These are phyloP conservation scores for Cyclina sinensis DNA, from an alignment of 1,140 invertebrate genomes.

Conservation along the genomic window DNA sequence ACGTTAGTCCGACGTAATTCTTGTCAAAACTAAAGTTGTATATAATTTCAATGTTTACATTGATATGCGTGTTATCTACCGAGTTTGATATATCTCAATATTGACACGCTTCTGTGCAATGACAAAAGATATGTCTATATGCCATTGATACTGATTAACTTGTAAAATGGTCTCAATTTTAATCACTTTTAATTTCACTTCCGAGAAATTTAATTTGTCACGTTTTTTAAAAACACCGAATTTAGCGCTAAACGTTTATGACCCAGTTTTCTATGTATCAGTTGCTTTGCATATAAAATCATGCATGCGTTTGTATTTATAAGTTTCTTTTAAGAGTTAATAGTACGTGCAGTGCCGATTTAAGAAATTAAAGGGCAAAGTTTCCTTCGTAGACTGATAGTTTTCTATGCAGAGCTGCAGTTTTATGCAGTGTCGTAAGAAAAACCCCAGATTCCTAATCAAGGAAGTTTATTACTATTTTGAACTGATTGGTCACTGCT, in stretches of 20 bases:
- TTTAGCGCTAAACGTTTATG: neutral
- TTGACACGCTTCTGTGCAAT: neutral
- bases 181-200: neutral
- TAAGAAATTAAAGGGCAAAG: too few species aligned
- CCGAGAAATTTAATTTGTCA: slow-evolving; percentile 13
- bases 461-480: too few species aligned
- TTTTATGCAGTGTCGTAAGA: too few species aligned
- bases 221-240: neutral
- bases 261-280: slow-evolving; percentile 9
- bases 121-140: neutral
- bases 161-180: neutral
- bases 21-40: neutral
- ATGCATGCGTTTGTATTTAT: neutral
- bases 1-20: neutral
- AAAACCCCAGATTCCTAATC: too few species aligned
- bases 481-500: too few species aligned
- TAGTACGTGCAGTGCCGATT: too few species aligned
- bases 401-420: too few species aligned
- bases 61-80: slow-evolving; percentile 12
- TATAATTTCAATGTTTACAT: slow-evolving; percentile 14
- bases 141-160: neutral
- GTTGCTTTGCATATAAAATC: neutral
- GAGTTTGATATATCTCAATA: neutral
- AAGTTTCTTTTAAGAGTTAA: neutral
- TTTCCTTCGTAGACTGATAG: too few species aligned